Base-by-base conservation (phyloP, 2,797 vertebrate species). In the Trichosurus vulpecula region DNA sequence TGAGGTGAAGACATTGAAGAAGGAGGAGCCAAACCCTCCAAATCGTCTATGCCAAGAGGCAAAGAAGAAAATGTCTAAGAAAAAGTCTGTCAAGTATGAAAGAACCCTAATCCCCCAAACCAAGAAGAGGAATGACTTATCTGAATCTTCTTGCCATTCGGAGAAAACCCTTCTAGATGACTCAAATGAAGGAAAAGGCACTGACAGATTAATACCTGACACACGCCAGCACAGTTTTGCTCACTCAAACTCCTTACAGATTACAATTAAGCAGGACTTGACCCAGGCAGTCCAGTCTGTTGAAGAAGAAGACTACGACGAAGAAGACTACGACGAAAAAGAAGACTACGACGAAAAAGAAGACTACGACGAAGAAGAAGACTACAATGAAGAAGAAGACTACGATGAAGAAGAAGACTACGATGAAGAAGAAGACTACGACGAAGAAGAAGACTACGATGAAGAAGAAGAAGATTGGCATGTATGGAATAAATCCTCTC, bases 11-110 rank as follows among this genome's bases (percentile, higher is more conserved):
- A 96, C 90, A 47, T 14, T 35, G 19, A 97, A 94, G 74, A 97
- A 97, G 90, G 98, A 98, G 90, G 95, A 97, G 58, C 94, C 94
- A 93, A 93, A 97, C 92, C 96, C 41, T n/a, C 51, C 5, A 29
- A 92, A 22, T 81, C 52, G 51, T 96, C 81, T 61, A 0, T 96
- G 95, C 94, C 97, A 93, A 96, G 98, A 98, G 35, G 27, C 93
- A 93, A 97, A 97, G 94, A 94, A 96, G 92, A 93, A 97, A 58
- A 96, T 96, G 27, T 81, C 97, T 91, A 96, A 95, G 92, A 92
- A 91, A 94, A 97, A 0, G 0, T 14, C 96, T 92, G 54, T 61
- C 54, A 97, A n/a, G 92, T 96, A 90, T 93, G 92, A 56, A 47
- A 95, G 92, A 47, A 92, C 93, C 81, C 74, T 56, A 22, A 87